phyloP scores from a whole-genome alignment of 1,140 invertebrate species.

The Drosophila neocordata region DNA sequence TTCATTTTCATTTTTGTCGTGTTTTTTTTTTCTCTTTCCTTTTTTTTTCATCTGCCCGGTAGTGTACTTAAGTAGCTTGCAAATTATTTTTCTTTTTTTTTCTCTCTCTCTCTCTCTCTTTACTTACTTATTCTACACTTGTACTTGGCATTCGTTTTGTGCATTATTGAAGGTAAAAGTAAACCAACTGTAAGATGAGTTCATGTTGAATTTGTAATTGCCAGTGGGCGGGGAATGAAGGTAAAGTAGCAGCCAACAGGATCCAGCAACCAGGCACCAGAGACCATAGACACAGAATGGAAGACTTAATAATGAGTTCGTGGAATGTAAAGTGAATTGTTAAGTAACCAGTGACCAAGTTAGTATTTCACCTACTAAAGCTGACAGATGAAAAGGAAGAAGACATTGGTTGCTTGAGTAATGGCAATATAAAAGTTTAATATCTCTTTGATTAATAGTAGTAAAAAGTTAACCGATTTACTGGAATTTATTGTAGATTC shows the following conservation, averaged over 20 bases:
- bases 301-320: conserved; percentile 7
- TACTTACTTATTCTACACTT: conserved; percentile 27
- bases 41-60: conserved; percentile 43
- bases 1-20: conserved; percentile 25
- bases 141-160: conserved; percentile 47
- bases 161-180: conserved; percentile 57
- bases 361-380: conserved; percentile 5
- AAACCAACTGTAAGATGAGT: conserved; percentile 41
- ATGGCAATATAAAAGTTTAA: too few species aligned
- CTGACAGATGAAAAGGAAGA: background rate
- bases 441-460: too few species aligned
- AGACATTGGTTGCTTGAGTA: background rate
- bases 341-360: conserved; percentile 11
- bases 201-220: conserved; percentile 26
- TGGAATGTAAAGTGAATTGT: conserved; percentile 1
- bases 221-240: background rate
- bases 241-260: background rate
- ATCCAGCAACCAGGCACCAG: background rate
- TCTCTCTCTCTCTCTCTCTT: background rate
- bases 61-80: conserved; percentile 56
- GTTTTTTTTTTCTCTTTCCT: conserved; percentile 29
- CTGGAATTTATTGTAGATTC: too few species aligned
- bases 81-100: conserved; percentile 44
- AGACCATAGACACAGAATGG: background rate
- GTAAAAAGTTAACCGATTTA: too few species aligned